Evolutionary conservation across 2,797 vertebrate species (phyloP).

Genomic region (Yasuhikotakia modesta): DNA sequence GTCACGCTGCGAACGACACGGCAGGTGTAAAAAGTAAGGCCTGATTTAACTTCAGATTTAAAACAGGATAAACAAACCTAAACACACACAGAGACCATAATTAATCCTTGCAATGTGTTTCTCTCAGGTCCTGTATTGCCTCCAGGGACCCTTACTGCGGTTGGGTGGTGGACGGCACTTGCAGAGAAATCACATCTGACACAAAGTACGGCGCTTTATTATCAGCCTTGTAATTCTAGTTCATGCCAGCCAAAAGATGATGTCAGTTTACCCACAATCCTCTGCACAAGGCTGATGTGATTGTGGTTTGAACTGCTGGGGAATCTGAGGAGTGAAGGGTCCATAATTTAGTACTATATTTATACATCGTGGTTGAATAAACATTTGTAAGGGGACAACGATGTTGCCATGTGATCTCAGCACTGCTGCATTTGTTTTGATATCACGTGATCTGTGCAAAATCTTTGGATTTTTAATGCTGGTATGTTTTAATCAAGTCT

Average conservation of each 20-base stretch:
- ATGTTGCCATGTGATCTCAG: no score
- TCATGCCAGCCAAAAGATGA: background rate
- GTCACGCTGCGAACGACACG: constrained; percentile 89
- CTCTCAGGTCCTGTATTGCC: constrained; percentile 90
- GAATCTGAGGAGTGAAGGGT: constrained; percentile 43
- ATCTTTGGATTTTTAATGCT: constrained; percentile 11
- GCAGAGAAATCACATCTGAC: constrained; percentile 81
- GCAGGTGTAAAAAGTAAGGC: constrained; percentile 92
- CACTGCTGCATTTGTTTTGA: no score
- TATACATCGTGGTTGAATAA: constrained; percentile 70
- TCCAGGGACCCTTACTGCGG: constrained; percentile 97
- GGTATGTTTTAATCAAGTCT: no score
- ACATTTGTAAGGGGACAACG: constrained; percentile 64
- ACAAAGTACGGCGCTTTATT: constrained; percentile 80
- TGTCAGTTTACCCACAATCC: constrained; percentile 26
- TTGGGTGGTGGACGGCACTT: constrained; percentile 89
- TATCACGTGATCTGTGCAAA: constrained; percentile 67
- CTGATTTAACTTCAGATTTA: background rate
- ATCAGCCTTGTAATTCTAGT: constrained; percentile 8
- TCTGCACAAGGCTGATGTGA: constrained; percentile 23
- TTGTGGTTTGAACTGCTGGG: constrained; percentile 55
- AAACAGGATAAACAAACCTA: background rate
- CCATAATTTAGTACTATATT: constrained; percentile 72
- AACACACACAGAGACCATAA: constrained; percentile 16
- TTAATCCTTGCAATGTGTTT: constrained; percentile 6